Conservation (phyloP, 1,140 invertebrate genomes). For the Anastrepha obliqua region DNA sequence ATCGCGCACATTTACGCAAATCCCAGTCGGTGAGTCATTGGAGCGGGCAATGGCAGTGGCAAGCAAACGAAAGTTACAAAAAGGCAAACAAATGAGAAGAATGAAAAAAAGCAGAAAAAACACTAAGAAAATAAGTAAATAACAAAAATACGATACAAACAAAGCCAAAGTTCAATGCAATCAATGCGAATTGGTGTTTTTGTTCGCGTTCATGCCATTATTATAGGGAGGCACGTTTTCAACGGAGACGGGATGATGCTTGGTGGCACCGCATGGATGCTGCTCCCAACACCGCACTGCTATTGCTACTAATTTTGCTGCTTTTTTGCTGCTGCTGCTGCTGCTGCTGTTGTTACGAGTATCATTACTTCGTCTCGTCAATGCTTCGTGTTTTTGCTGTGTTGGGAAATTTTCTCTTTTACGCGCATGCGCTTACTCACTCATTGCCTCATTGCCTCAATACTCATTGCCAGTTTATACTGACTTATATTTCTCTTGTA, state of each 20-base stretch:
- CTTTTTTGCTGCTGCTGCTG: background rate
- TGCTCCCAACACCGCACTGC: background rate
- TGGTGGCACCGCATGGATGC: conserved; percentile 3
- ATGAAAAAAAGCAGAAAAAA: background rate
- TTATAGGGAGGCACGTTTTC: background rate
- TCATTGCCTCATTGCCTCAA: background rate
- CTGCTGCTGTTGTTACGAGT: background rate
- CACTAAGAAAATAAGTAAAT: background rate
- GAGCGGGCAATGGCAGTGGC: background rate
- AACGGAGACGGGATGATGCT: no score
- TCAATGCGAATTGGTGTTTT: conserved; percentile 43
- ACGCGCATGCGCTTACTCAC: background rate
- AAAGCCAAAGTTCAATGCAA: conserved; percentile 52
- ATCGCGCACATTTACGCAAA: conserved; percentile 34
- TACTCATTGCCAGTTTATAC: background rate
- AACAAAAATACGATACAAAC: conserved; percentile 24
- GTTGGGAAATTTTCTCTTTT: conserved; percentile 30
- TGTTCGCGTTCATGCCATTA: background rate
- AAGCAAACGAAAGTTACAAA: conserved; percentile 14
- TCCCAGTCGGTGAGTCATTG: conserved; percentile 21
- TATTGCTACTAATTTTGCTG: no score
- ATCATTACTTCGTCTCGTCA: background rate
- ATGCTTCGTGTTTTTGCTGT: background rate
- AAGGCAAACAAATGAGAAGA: background rate
- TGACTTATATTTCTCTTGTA: background rate